Percentiles rank a stretch among this genome's conserved stretches.
phyloP scores from a whole-genome alignment of 2,113 vertebrate species.

The Tachycineta bicolor region DNA sequence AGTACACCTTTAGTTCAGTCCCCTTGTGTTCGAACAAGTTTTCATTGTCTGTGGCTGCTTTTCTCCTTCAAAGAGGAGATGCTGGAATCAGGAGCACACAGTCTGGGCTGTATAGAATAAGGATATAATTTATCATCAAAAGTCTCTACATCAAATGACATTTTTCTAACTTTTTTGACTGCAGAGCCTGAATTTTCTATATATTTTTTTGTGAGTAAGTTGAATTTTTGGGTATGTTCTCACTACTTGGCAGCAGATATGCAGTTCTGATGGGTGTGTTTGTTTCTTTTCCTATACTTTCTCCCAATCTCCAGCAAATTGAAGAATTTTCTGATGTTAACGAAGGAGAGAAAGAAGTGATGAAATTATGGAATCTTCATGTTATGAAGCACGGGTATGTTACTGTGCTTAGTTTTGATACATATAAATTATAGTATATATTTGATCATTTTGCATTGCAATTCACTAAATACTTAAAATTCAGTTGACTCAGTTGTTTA shows the following conservation, averaged over 20 bases:
- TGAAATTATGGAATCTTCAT: slow-evolving; percentile 99
- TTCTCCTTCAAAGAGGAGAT: not conserved
- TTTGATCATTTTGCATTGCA: not conserved
- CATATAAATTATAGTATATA: not conserved
- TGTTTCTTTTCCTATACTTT: not conserved
- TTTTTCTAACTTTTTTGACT: not conserved
- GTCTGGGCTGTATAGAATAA: not conserved
- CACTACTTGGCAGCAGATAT: not conserved
- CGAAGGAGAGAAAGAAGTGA: slow-evolving; percentile 98
- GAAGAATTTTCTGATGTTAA: slow-evolving; percentile 99
- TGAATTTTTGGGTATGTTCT: not conserved
- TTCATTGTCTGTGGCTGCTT: not conserved
- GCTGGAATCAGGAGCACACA: not conserved
- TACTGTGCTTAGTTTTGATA: not conserved
- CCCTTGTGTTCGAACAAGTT: fast-evolving
- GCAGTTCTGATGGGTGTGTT: not conserved
- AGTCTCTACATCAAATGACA: not conserved
- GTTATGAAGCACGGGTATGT: slow-evolving; percentile 97
- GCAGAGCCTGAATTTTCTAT: not conserved
- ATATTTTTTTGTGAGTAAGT: not conserved
- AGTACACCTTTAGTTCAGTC: not conserved
- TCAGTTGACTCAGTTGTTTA: not conserved
- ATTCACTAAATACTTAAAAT: not conserved
- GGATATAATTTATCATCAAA: not conserved
- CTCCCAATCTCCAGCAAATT: slow-evolving; percentile 85